These are phyloP conservation scores for Willowsia nigromaculata DNA, from an alignment of 2,888 invertebrate genomes.

Conservation along the genomic window DNA sequence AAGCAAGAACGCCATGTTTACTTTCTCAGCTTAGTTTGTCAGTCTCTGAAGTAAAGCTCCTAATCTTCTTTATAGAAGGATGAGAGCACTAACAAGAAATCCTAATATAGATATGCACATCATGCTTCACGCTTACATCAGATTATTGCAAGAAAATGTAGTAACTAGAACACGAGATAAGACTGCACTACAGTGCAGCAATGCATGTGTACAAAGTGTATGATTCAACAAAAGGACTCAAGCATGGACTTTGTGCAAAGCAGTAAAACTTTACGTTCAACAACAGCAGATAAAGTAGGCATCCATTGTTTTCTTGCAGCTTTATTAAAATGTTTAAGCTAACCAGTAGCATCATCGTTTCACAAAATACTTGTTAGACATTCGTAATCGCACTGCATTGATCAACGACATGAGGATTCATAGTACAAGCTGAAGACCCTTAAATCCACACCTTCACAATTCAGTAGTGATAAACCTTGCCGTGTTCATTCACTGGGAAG, in stretches of 20 bases:
- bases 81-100: background rate
- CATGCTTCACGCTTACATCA: constrained; percentile 31
- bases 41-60: no score
- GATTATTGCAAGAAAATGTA: constrained; percentile 36
- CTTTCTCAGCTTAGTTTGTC: constrained; percentile 23
- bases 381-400: background rate
- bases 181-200: background rate
- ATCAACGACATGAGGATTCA: background rate
- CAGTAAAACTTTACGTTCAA: background rate
- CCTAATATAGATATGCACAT: background rate
- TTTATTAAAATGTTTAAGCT: background rate
- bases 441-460: background rate
- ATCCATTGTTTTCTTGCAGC: background rate
- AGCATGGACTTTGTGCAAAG: background rate
- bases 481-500: background rate
- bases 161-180: constrained; percentile 52
- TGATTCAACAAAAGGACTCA: no score
- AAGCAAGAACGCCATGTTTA: background rate
- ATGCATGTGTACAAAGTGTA: background rate
- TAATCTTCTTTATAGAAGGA: background rate
- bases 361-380: background rate
- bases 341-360: background rate
- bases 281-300: background rate
- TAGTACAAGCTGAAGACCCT: background rate
- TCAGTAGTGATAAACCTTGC: background rate